phyloP scores from a whole-genome alignment of 30 jellyfish, hydroid and myxozoan species.

The Chrysaora quinquecirrha region DNA sequence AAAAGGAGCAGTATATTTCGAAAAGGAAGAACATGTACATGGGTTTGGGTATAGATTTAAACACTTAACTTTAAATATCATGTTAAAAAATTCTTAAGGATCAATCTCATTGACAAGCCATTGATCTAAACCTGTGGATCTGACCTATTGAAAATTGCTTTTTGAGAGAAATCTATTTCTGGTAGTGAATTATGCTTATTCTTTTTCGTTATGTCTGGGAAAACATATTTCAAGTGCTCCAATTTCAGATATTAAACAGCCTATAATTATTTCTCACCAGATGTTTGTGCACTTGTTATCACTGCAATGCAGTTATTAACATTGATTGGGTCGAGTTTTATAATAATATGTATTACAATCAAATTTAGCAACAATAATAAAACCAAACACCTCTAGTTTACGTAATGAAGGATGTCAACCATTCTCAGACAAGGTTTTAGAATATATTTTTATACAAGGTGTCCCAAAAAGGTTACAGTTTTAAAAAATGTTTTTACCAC shows the following conservation, averaged over 20 bases:
- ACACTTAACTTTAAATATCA: slow-evolving; percentile 6
- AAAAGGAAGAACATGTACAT: slow-evolving; percentile 12
- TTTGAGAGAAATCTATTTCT: slow-evolving; percentile 17
- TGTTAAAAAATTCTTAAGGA: slow-evolving; percentile 15
- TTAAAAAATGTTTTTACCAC: too few species aligned
- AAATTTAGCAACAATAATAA: too few species aligned
- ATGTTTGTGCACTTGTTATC: too few species aligned
- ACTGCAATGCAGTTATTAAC: too few species aligned
- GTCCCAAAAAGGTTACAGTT: too few species aligned
- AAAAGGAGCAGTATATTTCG: slow-evolving; percentile 10
- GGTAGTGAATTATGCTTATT: slow-evolving; percentile 16
- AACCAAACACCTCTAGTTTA: too few species aligned
- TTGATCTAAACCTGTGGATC: slow-evolving; percentile 14
- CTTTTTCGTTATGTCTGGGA: slow-evolving; percentile 7
- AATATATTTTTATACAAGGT: too few species aligned
- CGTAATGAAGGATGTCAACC: too few species aligned
- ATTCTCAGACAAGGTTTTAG: too few species aligned
- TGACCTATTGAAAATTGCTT: slow-evolving; percentile 14
- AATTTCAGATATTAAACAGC: slow-evolving; percentile 10
- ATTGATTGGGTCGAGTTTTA: too few species aligned
- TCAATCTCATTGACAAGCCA: slow-evolving; percentile 22
- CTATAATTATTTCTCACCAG: slow-evolving; percentile 14
- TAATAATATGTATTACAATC: too few species aligned
- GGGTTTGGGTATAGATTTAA: neutral
- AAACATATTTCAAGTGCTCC: slow-evolving; percentile 18